Evolutionary conservation across 53 echinoderm and acorn worm genomes (phyloP).

Genomic region (Zoroaster sp.): DNA sequence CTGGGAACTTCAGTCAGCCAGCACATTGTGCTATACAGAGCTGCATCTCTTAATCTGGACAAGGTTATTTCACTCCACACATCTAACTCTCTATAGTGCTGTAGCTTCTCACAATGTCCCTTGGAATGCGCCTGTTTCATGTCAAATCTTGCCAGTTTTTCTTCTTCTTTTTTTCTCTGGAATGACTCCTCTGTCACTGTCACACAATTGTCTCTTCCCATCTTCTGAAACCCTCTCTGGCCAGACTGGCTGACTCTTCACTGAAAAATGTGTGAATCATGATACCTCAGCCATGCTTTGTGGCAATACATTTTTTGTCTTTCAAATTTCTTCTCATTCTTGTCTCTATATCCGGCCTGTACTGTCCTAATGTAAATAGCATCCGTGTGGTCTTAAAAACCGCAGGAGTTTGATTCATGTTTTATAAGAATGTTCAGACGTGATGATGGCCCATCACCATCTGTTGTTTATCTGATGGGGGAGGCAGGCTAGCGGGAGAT

Average conservation of each 20-base stretch:
- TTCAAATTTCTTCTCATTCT: not conserved
- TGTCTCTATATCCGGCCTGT: not conserved
- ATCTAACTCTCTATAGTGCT: too few species aligned
- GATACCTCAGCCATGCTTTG: not conserved
- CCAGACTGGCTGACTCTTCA: conserved; percentile 6
- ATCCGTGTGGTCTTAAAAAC: conserved; percentile 32
- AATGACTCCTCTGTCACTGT: conserved; percentile 20
- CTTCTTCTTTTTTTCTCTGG: too few species aligned
- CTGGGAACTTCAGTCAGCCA: not conserved
- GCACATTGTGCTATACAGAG: not conserved
- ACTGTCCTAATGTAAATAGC: conserved; percentile 25
- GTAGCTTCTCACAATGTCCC: too few species aligned
- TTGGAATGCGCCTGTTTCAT: not conserved
- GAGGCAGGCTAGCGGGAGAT: not conserved
- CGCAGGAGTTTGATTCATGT: not conserved
- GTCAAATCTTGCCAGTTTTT: not conserved
- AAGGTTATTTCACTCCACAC: not conserved
- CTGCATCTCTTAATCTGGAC: not conserved
- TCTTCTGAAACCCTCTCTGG: not conserved
- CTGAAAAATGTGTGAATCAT: conserved; percentile 11
- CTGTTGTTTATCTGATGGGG: conserved; percentile 39
- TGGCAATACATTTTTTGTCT: not conserved
- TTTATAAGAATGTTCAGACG: conserved; percentile 4
- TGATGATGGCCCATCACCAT: conserved; percentile 9
- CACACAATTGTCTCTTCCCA: not conserved